These are phyloP conservation scores for Thamnaconus septentrionalis DNA, from an alignment of 2,113 vertebrate species.

Conservation along the genomic window DNA sequence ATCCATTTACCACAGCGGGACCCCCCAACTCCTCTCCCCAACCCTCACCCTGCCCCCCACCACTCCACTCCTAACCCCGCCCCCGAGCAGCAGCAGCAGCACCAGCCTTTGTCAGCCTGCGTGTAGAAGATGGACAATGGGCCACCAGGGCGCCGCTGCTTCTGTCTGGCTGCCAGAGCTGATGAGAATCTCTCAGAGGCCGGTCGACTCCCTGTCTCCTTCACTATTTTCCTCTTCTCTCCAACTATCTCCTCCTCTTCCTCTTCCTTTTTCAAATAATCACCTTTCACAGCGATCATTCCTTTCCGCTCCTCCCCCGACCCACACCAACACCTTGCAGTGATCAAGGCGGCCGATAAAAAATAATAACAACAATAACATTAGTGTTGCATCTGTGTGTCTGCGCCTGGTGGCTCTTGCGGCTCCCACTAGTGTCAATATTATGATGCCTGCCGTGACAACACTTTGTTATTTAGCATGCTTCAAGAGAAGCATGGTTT, in stretches of 20 bases:
- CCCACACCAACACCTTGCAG: background rate
- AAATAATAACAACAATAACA: too few species aligned
- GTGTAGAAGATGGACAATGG: slow-evolving; percentile 52
- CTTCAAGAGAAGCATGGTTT: too few species aligned
- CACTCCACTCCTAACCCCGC: too few species aligned
- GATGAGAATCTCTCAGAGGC: too few species aligned
- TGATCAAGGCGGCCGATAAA: background rate
- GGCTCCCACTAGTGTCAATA: too few species aligned
- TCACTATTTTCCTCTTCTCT: background rate
- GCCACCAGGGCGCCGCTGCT: slow-evolving; percentile 42
- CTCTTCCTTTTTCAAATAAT: slow-evolving; percentile 4
- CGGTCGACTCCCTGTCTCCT: background rate
- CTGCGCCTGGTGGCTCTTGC: too few species aligned
- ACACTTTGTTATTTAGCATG: too few species aligned
- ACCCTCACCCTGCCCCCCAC: slow-evolving; percentile 9
- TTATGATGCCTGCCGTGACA: too few species aligned
- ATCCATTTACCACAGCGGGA: too few species aligned
- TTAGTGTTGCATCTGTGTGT: too few species aligned
- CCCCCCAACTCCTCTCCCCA: too few species aligned
- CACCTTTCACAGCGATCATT: slow-evolving; percentile 15
- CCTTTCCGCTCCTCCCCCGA: background rate
- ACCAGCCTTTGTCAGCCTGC: slow-evolving; percentile 37
- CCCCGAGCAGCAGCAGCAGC: slow-evolving; percentile 44
- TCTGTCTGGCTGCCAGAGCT: slow-evolving; percentile 31
- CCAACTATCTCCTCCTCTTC: background rate